phyloP scores from a whole-genome alignment of 2,113 vertebrate species.

The Myiopsitta monachus region DNA sequence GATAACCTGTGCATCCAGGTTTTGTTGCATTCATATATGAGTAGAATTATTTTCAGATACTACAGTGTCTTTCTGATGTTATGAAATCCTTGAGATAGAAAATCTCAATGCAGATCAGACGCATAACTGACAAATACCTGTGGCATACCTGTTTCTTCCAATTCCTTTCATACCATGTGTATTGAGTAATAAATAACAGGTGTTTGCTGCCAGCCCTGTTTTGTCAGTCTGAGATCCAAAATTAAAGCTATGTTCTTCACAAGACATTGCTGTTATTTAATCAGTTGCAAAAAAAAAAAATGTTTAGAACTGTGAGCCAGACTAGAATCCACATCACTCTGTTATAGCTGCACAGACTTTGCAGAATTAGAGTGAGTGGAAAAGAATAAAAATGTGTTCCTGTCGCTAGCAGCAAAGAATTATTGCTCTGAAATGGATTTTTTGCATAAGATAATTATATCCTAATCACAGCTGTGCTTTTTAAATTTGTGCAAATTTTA shows the following conservation, averaged over 20 bases:
- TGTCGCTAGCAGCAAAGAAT: background rate
- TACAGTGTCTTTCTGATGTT: background rate
- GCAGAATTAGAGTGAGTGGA: conserved; percentile 6
- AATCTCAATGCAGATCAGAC: background rate
- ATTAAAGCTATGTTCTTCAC: background rate
- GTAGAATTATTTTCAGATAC: background rate
- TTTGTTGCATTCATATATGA: background rate
- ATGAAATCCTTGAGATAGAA: background rate
- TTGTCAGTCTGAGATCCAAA: background rate
- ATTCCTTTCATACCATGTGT: background rate
- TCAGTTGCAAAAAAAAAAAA: background rate
- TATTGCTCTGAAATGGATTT: conserved; percentile 23
- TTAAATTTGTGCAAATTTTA: conserved; percentile 19
- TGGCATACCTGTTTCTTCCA: background rate
- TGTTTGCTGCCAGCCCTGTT: background rate
- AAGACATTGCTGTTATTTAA: background rate
- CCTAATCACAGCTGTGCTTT: conserved; percentile 28
- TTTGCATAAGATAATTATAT: conserved; percentile 19
- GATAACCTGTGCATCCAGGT: background rate
- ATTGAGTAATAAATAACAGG: background rate
- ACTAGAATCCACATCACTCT: background rate
- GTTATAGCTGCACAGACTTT: background rate
- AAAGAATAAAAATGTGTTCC: conserved; percentile 31
- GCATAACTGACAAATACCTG: background rate
- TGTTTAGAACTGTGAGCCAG: background rate